Conservation (phyloP, 2,113 vertebrate genomes). For the Fukomys damarensis region DNA sequence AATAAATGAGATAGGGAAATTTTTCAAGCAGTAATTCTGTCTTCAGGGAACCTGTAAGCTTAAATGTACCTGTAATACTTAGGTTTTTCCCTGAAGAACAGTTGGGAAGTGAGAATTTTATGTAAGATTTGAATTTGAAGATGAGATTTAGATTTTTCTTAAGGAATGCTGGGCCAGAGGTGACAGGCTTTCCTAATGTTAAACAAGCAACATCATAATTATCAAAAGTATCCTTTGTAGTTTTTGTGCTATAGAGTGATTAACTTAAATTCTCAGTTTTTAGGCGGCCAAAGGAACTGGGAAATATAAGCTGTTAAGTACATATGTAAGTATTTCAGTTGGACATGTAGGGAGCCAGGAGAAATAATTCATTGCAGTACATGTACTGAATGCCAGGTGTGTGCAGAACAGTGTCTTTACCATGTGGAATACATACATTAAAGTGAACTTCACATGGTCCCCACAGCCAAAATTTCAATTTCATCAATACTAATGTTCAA, state of each 20-base stretch:
- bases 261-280: conserved; percentile 21
- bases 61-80: neutral
- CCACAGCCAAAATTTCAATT: neutral
- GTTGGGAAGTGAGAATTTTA: conserved; percentile 22
- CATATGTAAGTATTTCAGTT: conserved; percentile 11
- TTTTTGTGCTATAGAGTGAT: neutral
- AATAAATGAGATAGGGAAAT: neutral
- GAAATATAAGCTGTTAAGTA: neutral
- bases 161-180: neutral
- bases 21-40: neutral
- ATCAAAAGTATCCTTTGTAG: neutral
- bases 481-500: neutral
- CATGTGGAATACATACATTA: neutral
- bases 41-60: neutral
- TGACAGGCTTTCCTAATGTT: conserved; percentile 28
- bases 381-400: neutral
- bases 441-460: neutral
- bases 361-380: neutral
- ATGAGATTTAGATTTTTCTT: neutral
- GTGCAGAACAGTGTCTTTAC: neutral
- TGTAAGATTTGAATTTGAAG: neutral
- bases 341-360: neutral
- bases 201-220: neutral
- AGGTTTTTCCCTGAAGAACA: neutral
- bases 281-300: neutral